A percentile compares a stretch with the other conserved stretches of the same genome.
These are phyloP conservation scores for Ctenosaura bakeri DNA, from an alignment of 2,797 vertebrate genomes.

Conservation along the genomic window DNA sequence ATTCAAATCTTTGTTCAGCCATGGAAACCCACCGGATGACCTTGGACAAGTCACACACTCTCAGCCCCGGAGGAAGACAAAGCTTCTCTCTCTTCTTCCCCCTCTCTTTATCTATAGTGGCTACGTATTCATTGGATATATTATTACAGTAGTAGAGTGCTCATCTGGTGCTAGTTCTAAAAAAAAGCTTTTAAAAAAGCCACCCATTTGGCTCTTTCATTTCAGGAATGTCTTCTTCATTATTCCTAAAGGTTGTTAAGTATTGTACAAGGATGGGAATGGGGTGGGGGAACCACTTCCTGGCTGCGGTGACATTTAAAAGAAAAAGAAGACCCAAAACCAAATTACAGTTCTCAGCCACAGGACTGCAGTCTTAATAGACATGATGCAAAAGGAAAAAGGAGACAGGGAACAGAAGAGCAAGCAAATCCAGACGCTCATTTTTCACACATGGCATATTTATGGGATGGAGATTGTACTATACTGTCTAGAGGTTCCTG, in stretches of 20 bases:
- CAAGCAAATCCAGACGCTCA: not conserved
- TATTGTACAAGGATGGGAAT: no score
- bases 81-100: no score
- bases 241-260: not conserved
- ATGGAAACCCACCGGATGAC: no score
- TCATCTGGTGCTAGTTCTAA: not conserved
- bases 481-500: not conserved
- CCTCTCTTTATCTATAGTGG: not conserved
- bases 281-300: no score
- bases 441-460: not conserved
- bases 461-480: not conserved
- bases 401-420: not conserved
- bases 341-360: no score
- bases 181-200: not conserved
- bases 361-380: not conserved
- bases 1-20: no score
- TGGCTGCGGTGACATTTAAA: no score
- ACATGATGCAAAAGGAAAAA: slow-evolving; percentile 8
- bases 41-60: no score
- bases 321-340: not conserved
- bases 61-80: no score
- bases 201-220: not conserved
- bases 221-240: not conserved
- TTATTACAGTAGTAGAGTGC: not conserved
- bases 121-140: not conserved